Evolutionary conservation across 2,113 vertebrate species (phyloP), one percentile per base, ranked within the genome.

Genomic region (Trogon melanurus): DNA sequence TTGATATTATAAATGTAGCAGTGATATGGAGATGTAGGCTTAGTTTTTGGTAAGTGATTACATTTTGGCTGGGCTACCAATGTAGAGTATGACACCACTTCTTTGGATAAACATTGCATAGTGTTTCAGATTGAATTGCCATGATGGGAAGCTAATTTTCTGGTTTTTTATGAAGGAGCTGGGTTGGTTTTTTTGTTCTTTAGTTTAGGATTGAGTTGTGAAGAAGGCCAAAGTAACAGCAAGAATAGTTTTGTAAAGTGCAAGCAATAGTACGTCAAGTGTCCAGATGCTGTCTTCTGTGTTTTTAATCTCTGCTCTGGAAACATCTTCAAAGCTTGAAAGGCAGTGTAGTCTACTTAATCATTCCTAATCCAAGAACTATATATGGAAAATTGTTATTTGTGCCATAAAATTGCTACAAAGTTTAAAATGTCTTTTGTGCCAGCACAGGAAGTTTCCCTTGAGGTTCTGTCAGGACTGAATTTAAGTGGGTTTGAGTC

Each of bases 401-500:
- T 95, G 71, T 89, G 78, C 73, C 34, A 56, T 88, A 45, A 87
- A 93, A 81, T 80, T 88, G 38, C 38, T 86, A 54, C 38, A 79
- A 81, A 93, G 62, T 84, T 93, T 94, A 85, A 93, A 91, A 79
- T 84, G 64, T 81, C 16, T 32, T 79, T n/a, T 53, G 14, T 91
- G 69, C 61, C 74, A 85, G 56, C 66, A 70, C 32, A 89, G 80
- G 41, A 95, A 95, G 41, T 90, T 90, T 92, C 85, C 79, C 90
- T 82, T 72, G 81, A 92, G 75, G 34, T 95, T 93, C 67, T 53
- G 29, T 79, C 11, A 34, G 72, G 65, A 51, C 79, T 84, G 74
- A 71, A 81, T 94, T 81, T 91, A 95, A 96, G 94, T 95, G 84
- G 72, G 7, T 81, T 95, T 84, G 41, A 73, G 80, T 94, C 84